These are phyloP conservation scores for Melanerpes aurifrons DNA, from an alignment of 2,113 vertebrate species.

Conservation along the genomic window DNA sequence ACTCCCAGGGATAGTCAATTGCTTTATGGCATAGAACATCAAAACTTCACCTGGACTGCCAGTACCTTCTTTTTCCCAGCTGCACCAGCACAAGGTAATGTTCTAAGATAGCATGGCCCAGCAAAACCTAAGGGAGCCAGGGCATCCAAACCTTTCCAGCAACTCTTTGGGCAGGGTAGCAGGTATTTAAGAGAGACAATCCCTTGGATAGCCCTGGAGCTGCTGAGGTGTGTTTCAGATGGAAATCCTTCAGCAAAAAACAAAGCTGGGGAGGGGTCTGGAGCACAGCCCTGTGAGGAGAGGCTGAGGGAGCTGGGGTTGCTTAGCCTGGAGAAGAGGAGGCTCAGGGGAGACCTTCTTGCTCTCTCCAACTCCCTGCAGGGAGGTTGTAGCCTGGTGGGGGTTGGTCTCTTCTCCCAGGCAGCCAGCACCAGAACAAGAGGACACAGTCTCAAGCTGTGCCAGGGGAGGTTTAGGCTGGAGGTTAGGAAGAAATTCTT, in stretches of 20 bases:
- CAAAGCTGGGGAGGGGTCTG: too few species aligned
- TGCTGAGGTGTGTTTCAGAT: not conserved
- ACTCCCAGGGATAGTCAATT: not conserved
- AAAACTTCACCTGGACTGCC: not conserved
- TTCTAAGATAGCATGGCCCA: not conserved
- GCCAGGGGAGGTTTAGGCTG: too few species aligned
- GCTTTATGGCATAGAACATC: rapidly evolving
- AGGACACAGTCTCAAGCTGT: too few species aligned
- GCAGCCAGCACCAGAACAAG: too few species aligned
- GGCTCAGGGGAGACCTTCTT: too few species aligned
- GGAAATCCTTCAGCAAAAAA: not conserved
- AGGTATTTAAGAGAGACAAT: not conserved
- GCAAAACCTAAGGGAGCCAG: not conserved
- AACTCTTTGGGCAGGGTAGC: not conserved
- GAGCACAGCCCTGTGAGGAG: too few species aligned
- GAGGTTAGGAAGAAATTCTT: too few species aligned
- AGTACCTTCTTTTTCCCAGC: not conserved
- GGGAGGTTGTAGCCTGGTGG: too few species aligned
- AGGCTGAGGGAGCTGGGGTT: too few species aligned
- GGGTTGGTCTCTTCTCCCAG: too few species aligned
- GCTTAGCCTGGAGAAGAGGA: too few species aligned
- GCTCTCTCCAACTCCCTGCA: too few species aligned
- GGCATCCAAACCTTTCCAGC: not conserved
- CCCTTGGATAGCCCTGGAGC: not conserved
- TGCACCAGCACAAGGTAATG: not conserved